Percentiles rank a stretch among this genome's conserved stretches.
Conservation (phyloP, 2,113 vertebrate genomes). For the Alethe castanea region DNA sequence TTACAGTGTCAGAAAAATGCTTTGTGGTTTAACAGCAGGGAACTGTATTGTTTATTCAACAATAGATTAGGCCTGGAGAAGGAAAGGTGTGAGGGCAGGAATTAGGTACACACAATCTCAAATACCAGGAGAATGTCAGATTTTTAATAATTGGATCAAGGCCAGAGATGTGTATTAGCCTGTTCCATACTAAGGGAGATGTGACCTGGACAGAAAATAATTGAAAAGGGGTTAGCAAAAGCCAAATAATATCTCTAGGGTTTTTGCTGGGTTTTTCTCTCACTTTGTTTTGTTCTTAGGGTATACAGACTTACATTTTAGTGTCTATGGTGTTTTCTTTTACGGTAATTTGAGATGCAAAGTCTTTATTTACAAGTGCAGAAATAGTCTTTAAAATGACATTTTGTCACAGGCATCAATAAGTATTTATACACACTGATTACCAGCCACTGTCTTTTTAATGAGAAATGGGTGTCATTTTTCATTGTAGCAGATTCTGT, state of each 20-base stretch:
- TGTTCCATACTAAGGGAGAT: neutral
- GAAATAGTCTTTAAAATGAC: neutral
- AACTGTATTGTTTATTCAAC: neutral
- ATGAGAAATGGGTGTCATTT: neutral
- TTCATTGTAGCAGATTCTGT: neutral
- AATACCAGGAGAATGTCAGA: neutral
- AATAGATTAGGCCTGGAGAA: neutral
- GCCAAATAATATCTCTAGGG: neutral
- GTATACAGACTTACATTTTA: neutral
- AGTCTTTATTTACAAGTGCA: neutral
- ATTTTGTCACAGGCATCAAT: neutral
- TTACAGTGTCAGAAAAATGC: neutral
- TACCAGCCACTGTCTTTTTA: neutral
- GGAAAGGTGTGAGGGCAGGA: neutral
- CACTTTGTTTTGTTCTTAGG: neutral
- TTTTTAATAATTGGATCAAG: neutral
- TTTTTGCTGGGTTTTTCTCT: accelerated
- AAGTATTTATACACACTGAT: neutral
- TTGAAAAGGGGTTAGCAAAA: neutral
- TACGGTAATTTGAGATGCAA: neutral
- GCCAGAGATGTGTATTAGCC: neutral
- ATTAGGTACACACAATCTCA: neutral
- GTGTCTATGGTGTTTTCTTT: neutral
- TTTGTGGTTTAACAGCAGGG: neutral
- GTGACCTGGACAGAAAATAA: neutral